phyloP scores from a whole-genome alignment of 1,140 invertebrate genomes.

The Agrypnia vestita region DNA sequence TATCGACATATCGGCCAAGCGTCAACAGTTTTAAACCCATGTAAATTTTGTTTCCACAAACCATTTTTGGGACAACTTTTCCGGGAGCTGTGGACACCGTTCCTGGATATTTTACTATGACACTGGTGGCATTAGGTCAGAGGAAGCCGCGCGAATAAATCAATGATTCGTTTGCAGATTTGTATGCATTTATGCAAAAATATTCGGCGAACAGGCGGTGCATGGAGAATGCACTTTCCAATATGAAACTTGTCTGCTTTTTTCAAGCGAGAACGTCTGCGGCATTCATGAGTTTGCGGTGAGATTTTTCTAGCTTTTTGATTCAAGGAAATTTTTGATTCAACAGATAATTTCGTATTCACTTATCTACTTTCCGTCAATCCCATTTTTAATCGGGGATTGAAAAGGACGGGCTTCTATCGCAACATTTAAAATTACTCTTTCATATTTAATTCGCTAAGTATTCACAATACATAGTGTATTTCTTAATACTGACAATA shows the following conservation, averaged over 20 bases:
- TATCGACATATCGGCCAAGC: too few species aligned
- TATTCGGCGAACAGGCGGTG: conserved; percentile 16
- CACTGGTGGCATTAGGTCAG: not conserved
- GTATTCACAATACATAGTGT: too few species aligned
- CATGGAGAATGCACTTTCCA: conserved; percentile 7
- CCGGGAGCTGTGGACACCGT: not conserved
- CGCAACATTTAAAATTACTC: too few species aligned
- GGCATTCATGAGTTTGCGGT: not conserved
- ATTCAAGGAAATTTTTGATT: too few species aligned
- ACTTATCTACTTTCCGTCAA: too few species aligned
- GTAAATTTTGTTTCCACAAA: not conserved
- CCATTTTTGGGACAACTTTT: not conserved
- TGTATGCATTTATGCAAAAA: conserved; percentile 33
- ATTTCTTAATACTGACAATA: too few species aligned
- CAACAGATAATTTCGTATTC: too few species aligned
- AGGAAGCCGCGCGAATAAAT: conserved; percentile 4
- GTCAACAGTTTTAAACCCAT: not conserved
- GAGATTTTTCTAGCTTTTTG: not conserved
- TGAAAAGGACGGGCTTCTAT: too few species aligned
- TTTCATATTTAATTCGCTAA: too few species aligned
- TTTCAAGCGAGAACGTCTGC: not conserved
- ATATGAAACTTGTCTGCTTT: conserved; percentile 20
- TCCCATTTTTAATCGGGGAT: too few species aligned
- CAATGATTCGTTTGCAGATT: not conserved
- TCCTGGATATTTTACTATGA: not conserved